phyloP scores from a whole-genome alignment of 2,888 invertebrate species.

The Leptothorax acervorum region DNA sequence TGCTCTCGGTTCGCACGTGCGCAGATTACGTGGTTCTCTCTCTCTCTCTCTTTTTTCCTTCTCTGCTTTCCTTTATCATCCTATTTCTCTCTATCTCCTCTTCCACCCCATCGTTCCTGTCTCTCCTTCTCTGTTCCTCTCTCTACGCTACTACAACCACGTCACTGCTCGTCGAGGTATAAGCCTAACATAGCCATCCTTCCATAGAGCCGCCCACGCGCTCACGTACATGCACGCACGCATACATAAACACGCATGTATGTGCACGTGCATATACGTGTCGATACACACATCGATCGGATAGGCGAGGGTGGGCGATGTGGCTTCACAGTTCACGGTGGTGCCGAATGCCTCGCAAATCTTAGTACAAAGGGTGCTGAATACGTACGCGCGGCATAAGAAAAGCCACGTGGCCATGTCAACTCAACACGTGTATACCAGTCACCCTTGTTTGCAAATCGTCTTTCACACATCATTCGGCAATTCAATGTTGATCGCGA shows the following conservation, averaged over 20 bases:
- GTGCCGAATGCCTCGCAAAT: slow-evolving; percentile 35
- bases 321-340: slow-evolving; percentile 4
- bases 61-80: background rate
- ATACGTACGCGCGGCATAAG: slow-evolving; percentile 51
- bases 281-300: slow-evolving; percentile 42
- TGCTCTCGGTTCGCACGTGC: slow-evolving; percentile 78
- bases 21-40: slow-evolving; percentile 68
- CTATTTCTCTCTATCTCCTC: slow-evolving; percentile 20
- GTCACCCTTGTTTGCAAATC: slow-evolving; percentile 24
- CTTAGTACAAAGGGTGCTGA: slow-evolving; percentile 46
- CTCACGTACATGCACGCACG: background rate
- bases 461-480: background rate
- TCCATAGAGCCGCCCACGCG: slow-evolving; percentile 18
- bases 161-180: slow-evolving; percentile 32
- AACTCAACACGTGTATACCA: slow-evolving; percentile 59
- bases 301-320: slow-evolving; percentile 14
- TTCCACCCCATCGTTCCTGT: background rate
- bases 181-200: slow-evolving; percentile 27
- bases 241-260: background rate
- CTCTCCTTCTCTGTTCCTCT: slow-evolving; percentile 24
- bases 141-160: slow-evolving; percentile 31
- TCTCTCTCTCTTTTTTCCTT: background rate
- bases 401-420: slow-evolving; percentile 63
- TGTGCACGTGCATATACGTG: background rate
- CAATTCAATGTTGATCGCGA: slow-evolving; percentile 1